Conservation (phyloP, 2,113 vertebrate genomes). For the Polypterus senegalus region DNA sequence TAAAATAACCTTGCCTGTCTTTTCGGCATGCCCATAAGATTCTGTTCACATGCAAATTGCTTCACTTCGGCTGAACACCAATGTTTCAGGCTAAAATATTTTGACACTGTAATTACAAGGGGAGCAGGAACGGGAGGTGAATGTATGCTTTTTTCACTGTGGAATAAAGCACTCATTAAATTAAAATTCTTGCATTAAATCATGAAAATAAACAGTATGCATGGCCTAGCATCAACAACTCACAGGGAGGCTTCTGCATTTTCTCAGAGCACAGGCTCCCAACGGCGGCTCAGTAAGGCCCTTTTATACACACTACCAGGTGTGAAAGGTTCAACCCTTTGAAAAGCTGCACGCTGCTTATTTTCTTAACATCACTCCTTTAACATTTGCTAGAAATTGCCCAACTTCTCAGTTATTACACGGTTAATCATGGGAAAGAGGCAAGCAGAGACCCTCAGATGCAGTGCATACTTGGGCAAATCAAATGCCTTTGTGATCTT, state of each 20-base stretch:
- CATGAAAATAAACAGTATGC: conserved; percentile 97
- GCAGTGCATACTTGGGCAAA: too few relatives aligned
- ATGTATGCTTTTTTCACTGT: conserved; percentile 83
- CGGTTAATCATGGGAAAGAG: conserved; percentile 56
- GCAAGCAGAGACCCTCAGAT: conserved; percentile 30
- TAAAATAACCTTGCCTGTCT: too few relatives aligned
- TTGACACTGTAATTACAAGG: conserved; percentile 86
- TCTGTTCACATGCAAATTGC: conserved; percentile 59
- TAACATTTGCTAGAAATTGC: conserved; percentile 75
- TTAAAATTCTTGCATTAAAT: conserved; percentile 93
- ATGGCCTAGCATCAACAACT: conserved; percentile 79
- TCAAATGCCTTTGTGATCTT: too few relatives aligned
- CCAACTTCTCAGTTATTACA: conserved; percentile 74
- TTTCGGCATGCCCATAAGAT: conserved; percentile 12
- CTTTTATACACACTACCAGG: conserved; percentile 50
- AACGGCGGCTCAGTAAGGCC: conserved; percentile 40
- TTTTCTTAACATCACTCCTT: conserved; percentile 62
- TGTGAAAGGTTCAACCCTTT: conserved; percentile 68
- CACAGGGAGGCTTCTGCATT: conserved; percentile 71
- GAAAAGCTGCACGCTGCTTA: conserved; percentile 55
- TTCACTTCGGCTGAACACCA: conserved; percentile 55
- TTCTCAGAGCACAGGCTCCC: conserved; percentile 58
- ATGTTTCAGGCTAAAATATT: conserved; percentile 76
- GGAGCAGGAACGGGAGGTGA: conserved; percentile 24
- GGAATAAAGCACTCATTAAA: conserved; percentile 84